These are phyloP conservation scores for Bovichtus variegatus DNA, from an alignment of 2,797 vertebrate genomes.

Conservation along the genomic window DNA sequence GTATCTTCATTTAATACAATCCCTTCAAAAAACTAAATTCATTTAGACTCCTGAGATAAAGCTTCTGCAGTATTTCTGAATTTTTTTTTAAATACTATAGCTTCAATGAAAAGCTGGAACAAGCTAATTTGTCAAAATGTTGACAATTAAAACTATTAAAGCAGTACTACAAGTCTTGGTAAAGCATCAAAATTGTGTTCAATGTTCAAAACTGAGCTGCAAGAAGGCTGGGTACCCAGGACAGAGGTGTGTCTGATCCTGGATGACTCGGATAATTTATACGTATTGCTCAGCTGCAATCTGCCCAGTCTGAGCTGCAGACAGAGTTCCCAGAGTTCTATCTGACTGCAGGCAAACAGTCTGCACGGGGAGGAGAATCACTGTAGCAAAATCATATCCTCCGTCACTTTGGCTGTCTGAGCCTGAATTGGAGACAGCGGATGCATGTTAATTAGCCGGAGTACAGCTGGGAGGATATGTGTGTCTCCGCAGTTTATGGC, in stretches of 20 bases:
- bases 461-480: background rate
- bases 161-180: background rate
- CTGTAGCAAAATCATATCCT: conserved; percentile 1
- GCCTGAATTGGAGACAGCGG: conserved; percentile 2
- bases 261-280: conserved; percentile 24
- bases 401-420: conserved; percentile 11
- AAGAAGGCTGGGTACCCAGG: background rate
- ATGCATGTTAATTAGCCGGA: conserved; percentile 59
- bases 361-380: conserved; percentile 31
- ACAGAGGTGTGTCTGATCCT: conserved; percentile 12
- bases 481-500: background rate
- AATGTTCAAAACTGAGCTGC: background rate
- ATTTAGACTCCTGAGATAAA: no score
- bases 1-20: no score
- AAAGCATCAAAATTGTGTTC: background rate
- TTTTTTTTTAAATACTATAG: no score
- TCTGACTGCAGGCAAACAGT: conserved; percentile 28
- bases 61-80: no score
- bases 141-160: background rate
- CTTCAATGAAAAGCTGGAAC: no score
- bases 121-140: no score
- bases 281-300: background rate
- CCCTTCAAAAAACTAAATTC: no score
- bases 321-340: conserved; percentile 16
- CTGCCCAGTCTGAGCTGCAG: conserved; percentile 13